These are phyloP conservation scores for Lepidochitona cinerea DNA, from an alignment of 2,888 invertebrate genomes.

Conservation along the genomic window DNA sequence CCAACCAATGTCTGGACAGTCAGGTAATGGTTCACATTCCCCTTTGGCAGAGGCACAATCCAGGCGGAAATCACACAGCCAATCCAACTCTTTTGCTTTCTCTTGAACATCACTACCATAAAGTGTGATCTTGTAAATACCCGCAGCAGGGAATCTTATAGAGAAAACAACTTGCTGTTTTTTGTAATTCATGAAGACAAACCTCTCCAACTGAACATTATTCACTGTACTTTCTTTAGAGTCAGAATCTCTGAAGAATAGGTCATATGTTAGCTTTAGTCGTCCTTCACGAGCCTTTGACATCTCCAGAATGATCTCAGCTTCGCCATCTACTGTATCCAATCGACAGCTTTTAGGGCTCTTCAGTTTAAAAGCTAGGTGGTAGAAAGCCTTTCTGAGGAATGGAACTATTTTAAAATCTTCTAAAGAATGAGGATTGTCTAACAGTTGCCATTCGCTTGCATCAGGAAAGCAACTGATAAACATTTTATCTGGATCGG, in stretches of 20 bases:
- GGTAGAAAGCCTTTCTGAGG: conserved; percentile 51
- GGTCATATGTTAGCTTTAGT: conserved; percentile 38
- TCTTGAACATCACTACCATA: conserved; percentile 35
- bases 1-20: conserved; percentile 52
- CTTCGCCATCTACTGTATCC: conserved; percentile 37
- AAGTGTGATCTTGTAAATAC: conserved; percentile 49
- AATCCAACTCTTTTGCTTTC: conserved; percentile 34
- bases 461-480: conserved; percentile 51
- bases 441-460: conserved; percentile 53
- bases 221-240: conserved; percentile 13
- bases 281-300: conserved; percentile 13
- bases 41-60: conserved; percentile 38
- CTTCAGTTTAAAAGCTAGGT: conserved; percentile 38
- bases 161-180: conserved; percentile 8
- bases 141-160: conserved; percentile 43
- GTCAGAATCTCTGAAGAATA: conserved; percentile 30
- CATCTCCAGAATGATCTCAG: conserved; percentile 25
- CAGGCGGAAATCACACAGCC: conserved; percentile 52
- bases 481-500: conserved; percentile 53
- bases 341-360: conserved; percentile 37
- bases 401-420: conserved; percentile 48
- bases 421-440: conserved; percentile 27
- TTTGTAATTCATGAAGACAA: conserved; percentile 12
- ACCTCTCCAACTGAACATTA: conserved; percentile 17
- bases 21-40: conserved; percentile 45